Evolutionary conservation across 2,113 vertebrate species (phyloP).

Genomic region (Uria lomvia): DNA sequence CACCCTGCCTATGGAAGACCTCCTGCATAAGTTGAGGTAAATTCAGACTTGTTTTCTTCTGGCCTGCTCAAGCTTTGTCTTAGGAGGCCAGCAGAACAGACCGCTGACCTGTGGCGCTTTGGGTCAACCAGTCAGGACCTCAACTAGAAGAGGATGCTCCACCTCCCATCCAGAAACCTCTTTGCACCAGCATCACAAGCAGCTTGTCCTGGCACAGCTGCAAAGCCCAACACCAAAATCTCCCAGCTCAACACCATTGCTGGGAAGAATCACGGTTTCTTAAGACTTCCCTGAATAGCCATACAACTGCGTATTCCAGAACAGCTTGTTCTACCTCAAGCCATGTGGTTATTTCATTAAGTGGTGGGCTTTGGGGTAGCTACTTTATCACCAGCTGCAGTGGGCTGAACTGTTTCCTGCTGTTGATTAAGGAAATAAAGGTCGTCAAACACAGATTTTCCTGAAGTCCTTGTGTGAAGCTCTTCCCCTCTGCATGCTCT

Average conservation of each 20-base stretch:
- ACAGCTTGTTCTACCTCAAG: slow-evolving; percentile 26
- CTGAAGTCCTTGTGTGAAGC: not conserved
- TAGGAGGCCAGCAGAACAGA: not conserved
- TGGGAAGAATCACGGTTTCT: not conserved
- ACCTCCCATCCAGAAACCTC: not conserved
- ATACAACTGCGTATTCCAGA: not conserved
- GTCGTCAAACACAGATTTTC: not conserved
- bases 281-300: not conserved
- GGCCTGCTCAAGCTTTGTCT: not conserved
- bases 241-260: not conserved
- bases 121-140: not conserved
- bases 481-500: not conserved
- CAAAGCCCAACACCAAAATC: not conserved
- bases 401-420: slow-evolving; percentile 13
- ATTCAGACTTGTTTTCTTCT: not conserved
- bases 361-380: not conserved
- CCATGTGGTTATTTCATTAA: slow-evolving; percentile 17
- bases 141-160: not conserved
- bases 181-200: not conserved
- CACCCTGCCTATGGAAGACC: not conserved
- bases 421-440: slow-evolving; percentile 20
- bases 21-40: not conserved
- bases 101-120: not conserved
- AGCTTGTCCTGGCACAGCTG: not conserved
- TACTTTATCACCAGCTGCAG: slow-evolving; percentile 39